Conservation (phyloP, 2,888 invertebrate species). For the Alviniconcha strummeri region DNA sequence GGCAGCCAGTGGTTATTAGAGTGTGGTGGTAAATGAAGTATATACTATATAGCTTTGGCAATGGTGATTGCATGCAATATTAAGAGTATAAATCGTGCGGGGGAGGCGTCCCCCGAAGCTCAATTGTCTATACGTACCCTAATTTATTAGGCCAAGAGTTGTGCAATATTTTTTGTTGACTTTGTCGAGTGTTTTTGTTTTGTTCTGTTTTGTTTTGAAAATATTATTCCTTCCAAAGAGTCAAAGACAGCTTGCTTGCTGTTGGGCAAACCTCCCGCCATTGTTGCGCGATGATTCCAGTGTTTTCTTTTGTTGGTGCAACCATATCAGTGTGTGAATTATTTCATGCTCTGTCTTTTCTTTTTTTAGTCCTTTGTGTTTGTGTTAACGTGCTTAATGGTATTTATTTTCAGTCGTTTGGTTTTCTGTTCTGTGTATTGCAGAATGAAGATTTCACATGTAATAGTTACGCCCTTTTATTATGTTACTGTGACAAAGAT, state of each 20-base stretch:
- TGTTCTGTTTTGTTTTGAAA: too few species aligned
- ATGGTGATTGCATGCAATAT: too few species aligned
- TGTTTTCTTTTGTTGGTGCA: background rate
- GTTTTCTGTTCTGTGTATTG: too few species aligned
- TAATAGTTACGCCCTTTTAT: too few species aligned
- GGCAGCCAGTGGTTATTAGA: too few species aligned
- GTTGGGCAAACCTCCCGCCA: constrained; percentile 3
- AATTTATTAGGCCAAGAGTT: constrained; percentile 5
- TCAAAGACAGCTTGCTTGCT: constrained; percentile 17
- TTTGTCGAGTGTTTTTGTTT: constrained; percentile 15
- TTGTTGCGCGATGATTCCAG: background rate
- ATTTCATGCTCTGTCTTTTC: background rate
- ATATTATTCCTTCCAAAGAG: constrained; percentile 26
- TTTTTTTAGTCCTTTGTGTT: background rate
- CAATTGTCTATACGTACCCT: background rate
- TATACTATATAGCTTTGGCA: too few species aligned
- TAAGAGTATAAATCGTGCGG: too few species aligned
- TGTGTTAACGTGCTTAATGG: background rate
- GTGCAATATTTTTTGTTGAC: constrained; percentile 1
- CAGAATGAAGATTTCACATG: too few species aligned
- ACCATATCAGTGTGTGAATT: background rate
- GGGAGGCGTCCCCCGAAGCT: too few species aligned
- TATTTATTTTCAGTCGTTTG: too few species aligned
- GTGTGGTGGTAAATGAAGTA: too few species aligned
- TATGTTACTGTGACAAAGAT: too few species aligned